Percentiles rank a stretch among this genome's conserved stretches.
Evolutionary conservation across 1,140 invertebrate genomes (phyloP).

Genomic region (Anoplophora glabripennis): DNA sequence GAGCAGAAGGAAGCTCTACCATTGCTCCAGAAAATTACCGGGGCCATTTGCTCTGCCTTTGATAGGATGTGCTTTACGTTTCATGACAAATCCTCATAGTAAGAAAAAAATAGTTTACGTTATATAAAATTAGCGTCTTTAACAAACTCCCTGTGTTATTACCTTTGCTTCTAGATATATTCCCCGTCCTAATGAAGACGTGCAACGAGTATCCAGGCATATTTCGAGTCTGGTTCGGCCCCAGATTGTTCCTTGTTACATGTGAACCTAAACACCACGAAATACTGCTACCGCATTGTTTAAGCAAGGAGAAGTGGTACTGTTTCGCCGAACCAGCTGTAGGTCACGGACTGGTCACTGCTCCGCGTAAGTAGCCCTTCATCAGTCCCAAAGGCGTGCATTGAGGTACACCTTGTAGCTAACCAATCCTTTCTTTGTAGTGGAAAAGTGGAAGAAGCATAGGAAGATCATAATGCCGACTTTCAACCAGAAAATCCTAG

Average conservation of each 20-base stretch:
- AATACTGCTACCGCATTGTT: conserved; percentile 47
- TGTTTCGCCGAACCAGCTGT: conserved; percentile 66
- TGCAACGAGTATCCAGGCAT: conserved; percentile 20
- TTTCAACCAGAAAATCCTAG: conserved; percentile 73
- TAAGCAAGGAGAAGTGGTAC: conserved; percentile 72
- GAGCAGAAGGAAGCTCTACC: conserved; percentile 32
- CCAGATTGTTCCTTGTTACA: conserved; percentile 44
- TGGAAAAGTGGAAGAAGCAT: conserved; percentile 64
- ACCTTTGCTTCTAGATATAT: conserved; percentile 17
- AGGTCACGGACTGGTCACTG: conserved; percentile 68
- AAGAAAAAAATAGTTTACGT: conserved; percentile 20
- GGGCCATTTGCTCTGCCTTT: conserved; percentile 56
- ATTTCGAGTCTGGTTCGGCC: conserved; percentile 41
- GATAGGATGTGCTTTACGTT: conserved; percentile 56
- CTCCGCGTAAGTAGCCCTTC: conserved; percentile 51
- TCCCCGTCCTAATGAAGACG: conserved; percentile 11
- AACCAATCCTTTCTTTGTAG: conserved; percentile 47
- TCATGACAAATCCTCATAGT: conserved; percentile 54
- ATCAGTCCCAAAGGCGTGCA: not conserved
- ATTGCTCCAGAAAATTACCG: conserved; percentile 47
- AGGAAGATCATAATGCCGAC: conserved; percentile 71
- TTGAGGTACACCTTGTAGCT: not conserved
- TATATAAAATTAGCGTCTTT: not conserved
- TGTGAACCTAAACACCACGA: conserved; percentile 53
- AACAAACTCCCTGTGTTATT: conserved; percentile 9